Conservation (phyloP, 2,888 invertebrate species). For the Priocnemis perturbator region DNA sequence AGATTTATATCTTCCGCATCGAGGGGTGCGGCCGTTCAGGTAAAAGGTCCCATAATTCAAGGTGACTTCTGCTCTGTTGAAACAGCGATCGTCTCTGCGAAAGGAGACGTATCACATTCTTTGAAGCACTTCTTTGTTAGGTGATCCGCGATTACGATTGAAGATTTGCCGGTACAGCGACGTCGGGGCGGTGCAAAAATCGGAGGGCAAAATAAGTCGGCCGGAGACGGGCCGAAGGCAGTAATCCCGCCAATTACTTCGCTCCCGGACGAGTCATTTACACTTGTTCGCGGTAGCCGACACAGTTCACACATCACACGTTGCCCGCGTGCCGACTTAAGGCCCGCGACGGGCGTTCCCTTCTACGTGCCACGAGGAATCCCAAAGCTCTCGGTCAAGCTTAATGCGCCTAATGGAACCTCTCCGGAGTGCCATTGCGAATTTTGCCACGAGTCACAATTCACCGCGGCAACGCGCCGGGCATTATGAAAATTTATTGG, state of each 20-base stretch:
- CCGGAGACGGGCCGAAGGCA: no score
- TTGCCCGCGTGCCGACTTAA: conserved; percentile 42
- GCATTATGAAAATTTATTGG: conserved; percentile 51
- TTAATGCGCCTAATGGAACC: conserved; percentile 66
- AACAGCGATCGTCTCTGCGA: no score
- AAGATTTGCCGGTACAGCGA: no score
- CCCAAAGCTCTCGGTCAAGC: conserved; percentile 58
- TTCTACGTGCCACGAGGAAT: conserved; percentile 17
- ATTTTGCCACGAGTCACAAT: conserved; percentile 45
- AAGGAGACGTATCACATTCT: no score
- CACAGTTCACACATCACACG: conserved; percentile 19
- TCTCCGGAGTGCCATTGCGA: conserved; percentile 37
- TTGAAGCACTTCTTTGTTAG: no score
- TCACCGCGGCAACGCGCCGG: conserved; percentile 35
- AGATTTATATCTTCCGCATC: no score
- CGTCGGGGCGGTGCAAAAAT: no score
- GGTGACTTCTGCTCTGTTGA: no score
- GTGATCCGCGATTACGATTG: no score
- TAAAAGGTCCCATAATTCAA: no score
- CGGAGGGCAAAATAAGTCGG: no score
- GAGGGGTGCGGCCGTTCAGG: no score
- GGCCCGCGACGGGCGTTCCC: conserved; percentile 27
- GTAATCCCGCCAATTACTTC: conserved; percentile 28
- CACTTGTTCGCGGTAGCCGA: conserved; percentile 25
- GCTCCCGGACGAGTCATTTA: conserved; percentile 41